Base-by-base conservation (phyloP, 2,113 vertebrate genomes). In the Sterna hirundo region DNA sequence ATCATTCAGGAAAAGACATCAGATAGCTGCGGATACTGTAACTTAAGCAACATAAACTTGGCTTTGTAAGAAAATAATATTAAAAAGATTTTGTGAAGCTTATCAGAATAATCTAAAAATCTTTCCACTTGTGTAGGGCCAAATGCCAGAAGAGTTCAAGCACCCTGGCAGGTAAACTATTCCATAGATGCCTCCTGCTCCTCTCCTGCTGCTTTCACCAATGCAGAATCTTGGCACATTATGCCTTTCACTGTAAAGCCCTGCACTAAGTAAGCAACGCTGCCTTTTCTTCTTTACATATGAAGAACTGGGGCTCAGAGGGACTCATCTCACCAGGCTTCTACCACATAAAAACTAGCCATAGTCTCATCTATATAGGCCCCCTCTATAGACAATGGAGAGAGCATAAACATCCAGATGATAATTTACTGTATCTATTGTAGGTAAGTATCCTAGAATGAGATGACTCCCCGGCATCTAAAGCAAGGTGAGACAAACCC, bases 191-290 rank as follows among this genome's bases (percentile, higher is more conserved):
- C 12, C 9, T 38, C 34, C 15, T 69, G 42, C 44, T 86, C 18
- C 55, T 65, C 60, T 76, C 46, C 60, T 65, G 30, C 44, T 32
- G 78, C 61, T 55, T 68, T 54, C 47, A 79, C n/a, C 40, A 32
- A 2, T 26, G 30, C 40, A 93, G 52, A 78, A 58, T 40, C 47
- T 32, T 26, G 16, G 36, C 42, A 87, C 13, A 4, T 44, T 40
- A 44, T 11, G 17, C n/a, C 26, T 38, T 44, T 65, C 27, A 4
- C 40, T 72, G 23, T 21, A 42, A 30, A 86, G 38, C 11, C 32
- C 8, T 51, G 36, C 25, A 32, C 34, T 32, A 58, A 1, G 3
- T 32, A 58, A 1, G 3, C 51, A 84, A 22, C 1, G 1, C 38
- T 78, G 42, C 25, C 27, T n/a, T 71, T 85, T 60, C 78, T 40